Conservation (phyloP, 1,140 invertebrate species). For the Drosophila oshimai region DNA sequence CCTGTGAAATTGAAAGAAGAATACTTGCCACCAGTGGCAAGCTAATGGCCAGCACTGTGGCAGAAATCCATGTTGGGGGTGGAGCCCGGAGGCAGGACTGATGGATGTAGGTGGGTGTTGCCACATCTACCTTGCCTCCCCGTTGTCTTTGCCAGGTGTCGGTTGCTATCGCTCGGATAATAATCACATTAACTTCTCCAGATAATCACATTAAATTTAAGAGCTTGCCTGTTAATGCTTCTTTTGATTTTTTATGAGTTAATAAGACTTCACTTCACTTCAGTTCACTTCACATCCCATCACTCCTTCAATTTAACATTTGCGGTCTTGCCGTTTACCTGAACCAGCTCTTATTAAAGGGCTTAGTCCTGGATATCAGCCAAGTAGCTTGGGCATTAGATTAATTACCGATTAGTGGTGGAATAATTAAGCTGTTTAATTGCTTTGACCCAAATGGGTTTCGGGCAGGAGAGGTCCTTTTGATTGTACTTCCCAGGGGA, state of each 20-base stretch:
- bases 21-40: conserved; percentile 52
- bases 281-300: not conserved
- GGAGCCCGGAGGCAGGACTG: conserved; percentile 35
- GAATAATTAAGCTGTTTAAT: conserved; percentile 43
- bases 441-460: conserved; percentile 47
- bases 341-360: not conserved
- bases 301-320: conserved; percentile 11
- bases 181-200: conserved; percentile 76
- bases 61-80: conserved; percentile 40
- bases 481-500: not conserved
- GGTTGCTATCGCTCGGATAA: conserved; percentile 49
- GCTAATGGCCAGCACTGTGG: conserved; percentile 48
- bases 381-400: conserved; percentile 25
- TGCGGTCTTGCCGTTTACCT: conserved; percentile 4
- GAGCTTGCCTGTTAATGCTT: conserved; percentile 37
- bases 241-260: conserved; percentile 69
- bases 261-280: conserved; percentile 18
- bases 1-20: conserved; percentile 62
- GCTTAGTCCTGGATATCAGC: not conserved
- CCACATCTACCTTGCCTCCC: conserved; percentile 12
- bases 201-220: conserved; percentile 76
- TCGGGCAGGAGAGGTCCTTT: conserved; percentile 6
- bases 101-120: conserved; percentile 15
- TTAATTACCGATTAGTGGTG: conserved; percentile 56
- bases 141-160: conserved; percentile 20